Conservation (phyloP, 2,113 vertebrate genomes). For the Pterocles gutturalis region DNA sequence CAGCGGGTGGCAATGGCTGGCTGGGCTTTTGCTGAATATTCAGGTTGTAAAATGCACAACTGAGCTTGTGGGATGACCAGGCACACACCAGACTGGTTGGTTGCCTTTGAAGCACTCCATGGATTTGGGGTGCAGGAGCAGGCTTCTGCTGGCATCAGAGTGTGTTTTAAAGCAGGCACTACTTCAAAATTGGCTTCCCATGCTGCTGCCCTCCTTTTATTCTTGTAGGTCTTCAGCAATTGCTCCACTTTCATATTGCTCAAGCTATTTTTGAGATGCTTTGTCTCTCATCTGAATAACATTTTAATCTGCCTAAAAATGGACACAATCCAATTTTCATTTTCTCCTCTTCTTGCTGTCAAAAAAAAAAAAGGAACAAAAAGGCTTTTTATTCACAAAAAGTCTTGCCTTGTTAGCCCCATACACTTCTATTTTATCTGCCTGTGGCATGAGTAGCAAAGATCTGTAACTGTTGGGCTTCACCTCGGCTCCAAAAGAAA, state of each 20-base stretch:
- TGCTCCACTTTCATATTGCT: conserved; percentile 41
- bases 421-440: background rate
- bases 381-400: background rate
- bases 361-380: background rate
- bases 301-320: conserved; percentile 39
- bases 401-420: fast-evolving
- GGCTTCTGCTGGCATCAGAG: background rate
- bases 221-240: conserved; percentile 45
- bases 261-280: background rate
- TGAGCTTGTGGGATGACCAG: background rate
- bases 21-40: background rate
- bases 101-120: background rate
- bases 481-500: background rate
- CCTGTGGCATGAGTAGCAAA: background rate
- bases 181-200: conserved; percentile 21
- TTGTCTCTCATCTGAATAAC: background rate
- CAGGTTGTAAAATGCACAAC: background rate
- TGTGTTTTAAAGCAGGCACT: background rate
- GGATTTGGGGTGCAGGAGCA: background rate
- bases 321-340: background rate
- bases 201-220: conserved; percentile 28
- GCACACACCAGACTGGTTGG: background rate
- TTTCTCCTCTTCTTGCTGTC: background rate
- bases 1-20: background rate
- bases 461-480: background rate